Evolutionary conservation across 2,797 vertebrate genomes (phyloP).

Genomic region (Poeciliopsis turneri): DNA sequence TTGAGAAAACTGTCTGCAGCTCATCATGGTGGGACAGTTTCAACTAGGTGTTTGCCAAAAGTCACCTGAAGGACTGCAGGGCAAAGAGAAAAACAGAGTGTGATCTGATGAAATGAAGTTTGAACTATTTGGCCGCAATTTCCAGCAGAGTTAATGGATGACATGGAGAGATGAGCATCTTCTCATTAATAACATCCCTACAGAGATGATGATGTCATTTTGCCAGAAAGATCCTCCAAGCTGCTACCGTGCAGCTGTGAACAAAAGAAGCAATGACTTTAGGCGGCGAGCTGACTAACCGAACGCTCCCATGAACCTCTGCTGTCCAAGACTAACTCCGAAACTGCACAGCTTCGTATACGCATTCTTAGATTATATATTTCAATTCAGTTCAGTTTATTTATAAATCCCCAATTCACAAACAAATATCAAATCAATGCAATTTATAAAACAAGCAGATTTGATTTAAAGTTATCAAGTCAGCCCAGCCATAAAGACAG

Average conservation of each 20-base stretch:
- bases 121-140: not conserved
- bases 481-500: not conserved
- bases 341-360: not conserved
- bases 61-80: not conserved
- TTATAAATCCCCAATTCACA: not conserved
- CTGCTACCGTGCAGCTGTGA: conserved; percentile 12
- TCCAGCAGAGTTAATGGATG: not conserved
- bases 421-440: not conserved
- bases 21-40: not conserved
- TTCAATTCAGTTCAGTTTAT: not conserved
- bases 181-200: not conserved
- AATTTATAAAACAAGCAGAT: not conserved
- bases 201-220: conserved; percentile 12
- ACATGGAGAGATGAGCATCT: not conserved
- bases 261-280: conserved; percentile 10
- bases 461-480: not conserved
- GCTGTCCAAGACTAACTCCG: not conserved
- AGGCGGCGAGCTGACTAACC: conserved; percentile 11
- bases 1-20: not conserved
- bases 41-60: not conserved
- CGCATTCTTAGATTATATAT: not conserved
- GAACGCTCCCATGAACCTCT: conserved; percentile 26
- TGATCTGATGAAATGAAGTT: not conserved
- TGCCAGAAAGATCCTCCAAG: conserved; percentile 3
- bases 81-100: conserved; percentile 3